Conservation (phyloP, 2,888 invertebrate genomes). For the Drosophila paracracens region DNA sequence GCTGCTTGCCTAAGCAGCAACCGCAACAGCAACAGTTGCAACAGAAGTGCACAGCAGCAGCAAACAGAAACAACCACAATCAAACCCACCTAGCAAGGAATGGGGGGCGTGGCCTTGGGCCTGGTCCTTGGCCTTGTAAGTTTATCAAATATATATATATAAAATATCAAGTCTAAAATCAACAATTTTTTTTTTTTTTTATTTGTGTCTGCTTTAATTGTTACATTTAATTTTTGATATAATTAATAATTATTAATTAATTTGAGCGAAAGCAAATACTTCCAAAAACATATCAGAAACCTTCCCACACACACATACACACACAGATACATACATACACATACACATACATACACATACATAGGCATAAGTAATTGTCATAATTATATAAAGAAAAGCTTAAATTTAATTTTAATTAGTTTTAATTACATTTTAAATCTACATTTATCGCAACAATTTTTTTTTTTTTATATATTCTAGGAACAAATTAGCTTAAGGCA, state of each 20-base stretch:
- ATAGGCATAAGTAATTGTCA: slow-evolving; percentile 37
- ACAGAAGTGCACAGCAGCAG: not conserved
- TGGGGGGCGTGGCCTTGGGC: slow-evolving; percentile 56
- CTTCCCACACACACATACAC: slow-evolving; percentile 20
- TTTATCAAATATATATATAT: slow-evolving; percentile 20
- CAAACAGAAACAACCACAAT: slow-evolving; percentile 8
- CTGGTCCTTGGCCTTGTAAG: slow-evolving; percentile 57
- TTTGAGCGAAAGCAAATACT: slow-evolving; percentile 35
- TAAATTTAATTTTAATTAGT: slow-evolving; percentile 25
- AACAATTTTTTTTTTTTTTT: slow-evolving; percentile 21
- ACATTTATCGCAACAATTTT: not conserved
- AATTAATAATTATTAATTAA: slow-evolving; percentile 16
- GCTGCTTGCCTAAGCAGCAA: slow-evolving; percentile 58
- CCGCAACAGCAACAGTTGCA: slow-evolving; percentile 27
- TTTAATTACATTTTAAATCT: slow-evolving; percentile 13
- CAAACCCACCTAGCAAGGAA: slow-evolving; percentile 50
- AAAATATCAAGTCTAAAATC: slow-evolving; percentile 10
- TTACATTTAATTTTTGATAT: slow-evolving; percentile 36
- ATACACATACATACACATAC: slow-evolving; percentile 12
- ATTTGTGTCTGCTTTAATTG: slow-evolving; percentile 37
- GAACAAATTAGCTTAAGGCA: slow-evolving; percentile 67
- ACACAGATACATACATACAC: not conserved
- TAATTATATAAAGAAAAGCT: slow-evolving; percentile 15
- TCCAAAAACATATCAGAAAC: slow-evolving; percentile 56
- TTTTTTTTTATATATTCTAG: slow-evolving; percentile 51